Base-by-base conservation (phyloP, 2,888 invertebrate genomes). In the Lasioglossum zephyrum region DNA sequence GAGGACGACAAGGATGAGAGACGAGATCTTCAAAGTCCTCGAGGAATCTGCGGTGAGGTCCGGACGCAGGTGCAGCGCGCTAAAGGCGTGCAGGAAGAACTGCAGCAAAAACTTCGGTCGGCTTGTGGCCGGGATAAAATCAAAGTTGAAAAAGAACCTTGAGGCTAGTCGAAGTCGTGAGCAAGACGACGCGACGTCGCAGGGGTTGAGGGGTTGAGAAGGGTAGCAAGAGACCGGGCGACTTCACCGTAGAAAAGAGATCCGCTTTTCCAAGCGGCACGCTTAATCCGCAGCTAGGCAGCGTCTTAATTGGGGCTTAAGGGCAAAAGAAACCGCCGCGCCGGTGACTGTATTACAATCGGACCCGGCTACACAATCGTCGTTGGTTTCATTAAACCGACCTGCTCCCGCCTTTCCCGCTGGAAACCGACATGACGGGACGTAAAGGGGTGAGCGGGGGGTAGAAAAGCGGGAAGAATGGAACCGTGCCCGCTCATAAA, bases 281-380 rank as follows among this genome's bases (percentile, higher is more conserved):
- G 86, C 85, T 89, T 91, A 91, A 91, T 91, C 91, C 88, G 79
- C 70, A 83, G 84, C 86, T 89, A 84, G 91, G 88, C 91, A 91
- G 90, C 88, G 92, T 92, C 92, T 92, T 92, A 92, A 92, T 92
- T 92, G 92, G 92, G 87, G 90, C 92, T 91, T 90, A 92, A 90
- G 89, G 88, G 90, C 92, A 85, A 91, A 92, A 92, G 92, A 92
- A 92, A 92, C 90, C 91, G 89, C 88, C 85, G 89, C 91, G 89
- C 88, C 85, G 89, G 91, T 91, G 90, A 91, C 90, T 91, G 90
- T 88, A 87, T 91, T 91, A 90, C 90, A 88, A 91, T 91, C 85
- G 89, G 85, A 79, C 73, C 77, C 73, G 86, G 84, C 84, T 79
- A 69, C 84, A 86, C 85, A 86, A 85, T 81, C 87, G 85, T 87